Evolutionary conservation across 2,113 vertebrate species (phyloP).

Genomic region (Eolophus roseicapilla): DNA sequence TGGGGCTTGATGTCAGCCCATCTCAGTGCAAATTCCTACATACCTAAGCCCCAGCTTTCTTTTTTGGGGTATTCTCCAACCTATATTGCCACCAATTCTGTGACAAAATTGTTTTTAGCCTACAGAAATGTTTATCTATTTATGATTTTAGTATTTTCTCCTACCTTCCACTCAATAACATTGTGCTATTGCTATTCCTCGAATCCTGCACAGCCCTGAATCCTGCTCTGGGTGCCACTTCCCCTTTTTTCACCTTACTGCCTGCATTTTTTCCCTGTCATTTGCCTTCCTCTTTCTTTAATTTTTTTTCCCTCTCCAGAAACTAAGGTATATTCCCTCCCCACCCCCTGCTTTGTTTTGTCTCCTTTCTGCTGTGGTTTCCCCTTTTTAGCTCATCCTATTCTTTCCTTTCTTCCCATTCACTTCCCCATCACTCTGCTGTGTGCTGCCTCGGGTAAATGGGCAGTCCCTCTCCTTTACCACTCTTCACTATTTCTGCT

Average conservation of each 20-base stretch:
- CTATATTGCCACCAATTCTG: background rate
- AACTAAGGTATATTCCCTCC: background rate
- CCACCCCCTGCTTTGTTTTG: background rate
- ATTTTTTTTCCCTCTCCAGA: background rate
- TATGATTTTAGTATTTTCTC: background rate
- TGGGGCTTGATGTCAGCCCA: background rate
- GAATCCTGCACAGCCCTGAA: background rate
- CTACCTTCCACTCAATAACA: background rate
- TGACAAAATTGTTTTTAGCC: background rate
- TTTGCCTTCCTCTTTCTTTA: background rate
- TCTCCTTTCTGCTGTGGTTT: background rate
- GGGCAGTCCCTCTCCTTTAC: background rate
- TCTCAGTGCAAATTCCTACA: background rate
- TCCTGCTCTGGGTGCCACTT: background rate
- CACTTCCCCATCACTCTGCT: background rate
- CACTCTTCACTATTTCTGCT: background rate
- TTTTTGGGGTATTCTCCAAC: background rate
- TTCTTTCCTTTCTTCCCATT: background rate
- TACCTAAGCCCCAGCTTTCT: background rate
- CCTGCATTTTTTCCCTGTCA: background rate
- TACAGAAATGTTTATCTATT: background rate
- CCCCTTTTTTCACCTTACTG: background rate
- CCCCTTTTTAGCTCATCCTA: background rate
- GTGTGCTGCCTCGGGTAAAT: background rate
- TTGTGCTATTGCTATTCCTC: background rate